Conservation (phyloP, 2,888 invertebrate species). For the Pristionchus maxplancki region DNA sequence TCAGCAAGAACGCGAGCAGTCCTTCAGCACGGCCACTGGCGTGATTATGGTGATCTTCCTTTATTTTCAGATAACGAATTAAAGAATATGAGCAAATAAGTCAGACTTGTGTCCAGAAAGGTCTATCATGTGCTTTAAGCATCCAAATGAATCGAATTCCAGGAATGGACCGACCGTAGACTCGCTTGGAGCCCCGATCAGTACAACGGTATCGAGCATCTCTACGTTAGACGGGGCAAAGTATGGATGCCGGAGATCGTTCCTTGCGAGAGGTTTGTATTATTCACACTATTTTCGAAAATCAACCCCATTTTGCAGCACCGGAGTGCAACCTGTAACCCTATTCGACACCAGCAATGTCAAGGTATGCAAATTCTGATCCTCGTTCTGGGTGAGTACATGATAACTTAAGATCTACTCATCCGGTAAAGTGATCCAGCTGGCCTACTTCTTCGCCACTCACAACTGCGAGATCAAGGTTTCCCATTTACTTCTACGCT, state of each 20-base stretch:
- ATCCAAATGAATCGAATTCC: neutral
- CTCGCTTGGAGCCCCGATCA: neutral
- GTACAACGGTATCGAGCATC: neutral
- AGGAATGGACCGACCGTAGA: neutral
- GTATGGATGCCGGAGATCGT: neutral
- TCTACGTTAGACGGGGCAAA: neutral
- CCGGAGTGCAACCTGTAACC: neutral
- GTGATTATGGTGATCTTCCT: neutral
- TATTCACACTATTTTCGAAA: neutral
- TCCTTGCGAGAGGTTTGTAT: neutral
- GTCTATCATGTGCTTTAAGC: neutral
- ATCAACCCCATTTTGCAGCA: neutral
- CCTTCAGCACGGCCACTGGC: neutral
- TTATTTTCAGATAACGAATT: neutral
- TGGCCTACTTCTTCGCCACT: constrained; percentile 9
- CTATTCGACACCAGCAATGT: neutral
- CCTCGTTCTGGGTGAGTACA: neutral
- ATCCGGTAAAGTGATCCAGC: neutral
- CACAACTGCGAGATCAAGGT: constrained; percentile 20
- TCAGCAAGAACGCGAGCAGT: neutral
- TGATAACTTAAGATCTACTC: neutral
- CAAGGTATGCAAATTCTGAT: neutral
- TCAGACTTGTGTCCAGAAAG: neutral
- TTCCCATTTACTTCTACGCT: neutral
- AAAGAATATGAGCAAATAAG: neutral